Conservation (phyloP, 53 echinoderm and acorn worm genomes). For the Zoroaster sp. region DNA sequence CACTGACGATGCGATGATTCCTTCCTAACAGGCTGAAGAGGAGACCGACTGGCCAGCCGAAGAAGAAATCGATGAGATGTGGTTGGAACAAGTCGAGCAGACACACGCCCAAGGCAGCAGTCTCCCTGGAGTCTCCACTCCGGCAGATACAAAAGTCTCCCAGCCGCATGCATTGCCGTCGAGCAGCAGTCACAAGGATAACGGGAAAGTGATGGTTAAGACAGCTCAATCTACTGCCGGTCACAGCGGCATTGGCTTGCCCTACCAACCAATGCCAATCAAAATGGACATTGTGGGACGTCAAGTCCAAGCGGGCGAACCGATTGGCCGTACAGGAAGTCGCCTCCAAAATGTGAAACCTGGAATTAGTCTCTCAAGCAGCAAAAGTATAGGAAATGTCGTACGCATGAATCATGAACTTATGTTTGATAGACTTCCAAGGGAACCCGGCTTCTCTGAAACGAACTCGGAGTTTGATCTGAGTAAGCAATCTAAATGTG, state of each 20-base stretch:
- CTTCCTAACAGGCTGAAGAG: slow-evolving; percentile 9
- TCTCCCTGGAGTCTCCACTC: neutral
- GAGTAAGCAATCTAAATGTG: neutral
- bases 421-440: neutral
- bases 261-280: neutral
- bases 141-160: too few species aligned
- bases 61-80: slow-evolving; percentile 51
- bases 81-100: slow-evolving; percentile 38
- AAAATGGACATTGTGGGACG: neutral
- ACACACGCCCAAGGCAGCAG: neutral
- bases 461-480: neutral
- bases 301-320: neutral
- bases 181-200: neutral
- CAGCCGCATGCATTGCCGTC: neutral
- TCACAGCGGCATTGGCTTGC: neutral
- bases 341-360: neutral
- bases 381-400: neutral
- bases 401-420: neutral
- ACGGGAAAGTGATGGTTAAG: neutral
- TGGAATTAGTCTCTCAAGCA: neutral
- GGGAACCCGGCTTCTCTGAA: neutral
- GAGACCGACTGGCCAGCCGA: slow-evolving; percentile 63
- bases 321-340: neutral
- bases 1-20: neutral
- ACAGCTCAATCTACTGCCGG: neutral